A percentile compares a stretch with the other conserved stretches of the same genome.
Conservation (phyloP, 2,797 vertebrate genomes). For the Hephaestus fuliginosus region DNA sequence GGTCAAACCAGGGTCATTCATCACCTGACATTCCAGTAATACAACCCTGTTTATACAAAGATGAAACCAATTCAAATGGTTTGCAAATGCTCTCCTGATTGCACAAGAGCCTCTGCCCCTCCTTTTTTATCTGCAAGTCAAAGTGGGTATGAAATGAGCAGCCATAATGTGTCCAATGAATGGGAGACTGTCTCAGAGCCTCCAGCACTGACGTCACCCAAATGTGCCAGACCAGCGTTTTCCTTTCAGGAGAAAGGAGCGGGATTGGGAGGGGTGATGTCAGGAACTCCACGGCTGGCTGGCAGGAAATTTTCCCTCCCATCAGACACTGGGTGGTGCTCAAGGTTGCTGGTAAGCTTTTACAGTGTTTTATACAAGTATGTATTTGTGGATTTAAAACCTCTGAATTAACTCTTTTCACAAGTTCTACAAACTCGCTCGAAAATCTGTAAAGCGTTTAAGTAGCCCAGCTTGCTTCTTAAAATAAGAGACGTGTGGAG, state of each 20-base stretch:
- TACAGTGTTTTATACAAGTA: neutral
- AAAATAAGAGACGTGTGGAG: neutral
- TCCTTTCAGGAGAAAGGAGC: slow-evolving; percentile 9
- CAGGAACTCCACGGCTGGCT: neutral
- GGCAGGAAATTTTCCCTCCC: neutral
- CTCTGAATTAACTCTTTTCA: neutral
- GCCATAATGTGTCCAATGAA: neutral
- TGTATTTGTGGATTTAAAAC: neutral
- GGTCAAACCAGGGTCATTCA: neutral
- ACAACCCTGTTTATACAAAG: too few relatives aligned
- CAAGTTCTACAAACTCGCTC: neutral
- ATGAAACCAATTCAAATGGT: neutral
- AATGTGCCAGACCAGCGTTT: neutral
- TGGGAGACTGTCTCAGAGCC: neutral
- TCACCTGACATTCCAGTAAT: neutral
- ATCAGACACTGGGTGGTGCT: slow-evolving; percentile 14
- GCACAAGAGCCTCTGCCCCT: neutral
- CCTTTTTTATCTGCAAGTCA: neutral
- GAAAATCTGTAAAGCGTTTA: neutral
- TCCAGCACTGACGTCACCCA: neutral
- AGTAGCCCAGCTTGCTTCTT: neutral
- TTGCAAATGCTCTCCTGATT: neutral
- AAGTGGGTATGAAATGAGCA: slow-evolving; percentile 7
- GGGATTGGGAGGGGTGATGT: neutral
- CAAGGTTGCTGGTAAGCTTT: neutral